Conservation (phyloP, 2,888 invertebrate genomes). For the Lypha dubia region DNA sequence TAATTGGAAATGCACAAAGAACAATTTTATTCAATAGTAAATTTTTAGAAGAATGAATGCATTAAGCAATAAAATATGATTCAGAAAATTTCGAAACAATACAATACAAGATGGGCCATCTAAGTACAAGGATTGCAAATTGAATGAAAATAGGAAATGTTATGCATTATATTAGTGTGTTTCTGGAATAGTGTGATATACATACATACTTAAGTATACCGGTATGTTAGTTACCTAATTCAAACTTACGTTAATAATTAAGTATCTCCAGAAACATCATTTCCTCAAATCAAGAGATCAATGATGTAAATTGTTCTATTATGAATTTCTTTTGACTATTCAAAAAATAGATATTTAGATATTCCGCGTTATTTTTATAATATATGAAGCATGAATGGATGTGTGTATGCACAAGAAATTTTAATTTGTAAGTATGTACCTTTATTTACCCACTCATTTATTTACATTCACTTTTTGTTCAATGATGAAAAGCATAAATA, state of each 20-base stretch:
- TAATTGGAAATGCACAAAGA: slow-evolving; percentile 32
- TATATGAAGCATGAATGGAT: no score
- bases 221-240: not conserved
- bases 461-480: not conserved
- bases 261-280: not conserved
- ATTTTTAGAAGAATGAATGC: slow-evolving; percentile 30
- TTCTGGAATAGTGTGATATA: no score
- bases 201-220: no score
- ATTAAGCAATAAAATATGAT: not conserved
- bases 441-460: slow-evolving; percentile 11
- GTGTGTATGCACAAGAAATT: not conserved
- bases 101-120: no score
- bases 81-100: not conserved
- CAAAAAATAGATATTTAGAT: not conserved
- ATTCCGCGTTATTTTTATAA: slow-evolving; percentile 6
- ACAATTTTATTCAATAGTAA: slow-evolving; percentile 15
- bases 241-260: slow-evolving; percentile 1
- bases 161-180: not conserved
- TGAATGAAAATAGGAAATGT: not conserved
- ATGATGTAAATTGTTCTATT: not conserved
- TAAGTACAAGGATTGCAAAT: not conserved
- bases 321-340: not conserved
- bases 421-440: not conserved
- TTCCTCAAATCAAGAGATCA: not conserved
- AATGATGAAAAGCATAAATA: not conserved